Percentiles rank a stretch among this genome's conserved stretches.
These are phyloP conservation scores for Myanophis thanlyinensis DNA, from an alignment of 2,113 vertebrate species.

Conservation along the genomic window DNA sequence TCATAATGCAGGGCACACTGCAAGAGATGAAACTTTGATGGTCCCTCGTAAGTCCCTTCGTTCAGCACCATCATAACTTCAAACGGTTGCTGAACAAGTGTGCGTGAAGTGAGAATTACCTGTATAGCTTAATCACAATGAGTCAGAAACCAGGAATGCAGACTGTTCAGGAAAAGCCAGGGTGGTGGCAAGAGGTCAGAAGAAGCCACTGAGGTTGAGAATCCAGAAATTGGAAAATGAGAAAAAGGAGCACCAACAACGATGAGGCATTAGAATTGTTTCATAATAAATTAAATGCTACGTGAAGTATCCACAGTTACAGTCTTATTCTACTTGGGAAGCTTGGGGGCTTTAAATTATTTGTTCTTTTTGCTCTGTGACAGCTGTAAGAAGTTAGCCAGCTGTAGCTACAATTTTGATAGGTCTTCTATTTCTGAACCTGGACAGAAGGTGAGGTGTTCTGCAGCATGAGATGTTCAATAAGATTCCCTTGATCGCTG, in stretches of 20 bases:
- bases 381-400: not conserved
- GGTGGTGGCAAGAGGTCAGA: not conserved
- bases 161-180: not conserved
- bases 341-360: not conserved
- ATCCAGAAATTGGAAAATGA: not conserved
- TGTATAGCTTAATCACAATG: not conserved
- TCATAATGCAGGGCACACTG: not conserved
- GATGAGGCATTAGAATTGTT: not conserved
- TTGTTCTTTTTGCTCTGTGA: not conserved
- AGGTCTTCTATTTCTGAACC: not conserved
- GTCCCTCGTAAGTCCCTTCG: not conserved
- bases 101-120: not conserved
- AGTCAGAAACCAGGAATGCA: not conserved
- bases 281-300: not conserved
- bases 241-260: not conserved
- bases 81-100: not conserved
- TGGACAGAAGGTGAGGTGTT: not conserved
- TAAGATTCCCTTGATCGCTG: not conserved
- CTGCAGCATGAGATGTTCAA: not conserved
- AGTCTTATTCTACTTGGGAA: not conserved
- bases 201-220: not conserved
- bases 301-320: not conserved
- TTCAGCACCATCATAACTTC: not conserved
- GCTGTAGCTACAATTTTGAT: not conserved
- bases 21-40: not conserved